phyloP scores from a whole-genome alignment of 2,797 vertebrate species.

The Gambelia wislizenii region DNA sequence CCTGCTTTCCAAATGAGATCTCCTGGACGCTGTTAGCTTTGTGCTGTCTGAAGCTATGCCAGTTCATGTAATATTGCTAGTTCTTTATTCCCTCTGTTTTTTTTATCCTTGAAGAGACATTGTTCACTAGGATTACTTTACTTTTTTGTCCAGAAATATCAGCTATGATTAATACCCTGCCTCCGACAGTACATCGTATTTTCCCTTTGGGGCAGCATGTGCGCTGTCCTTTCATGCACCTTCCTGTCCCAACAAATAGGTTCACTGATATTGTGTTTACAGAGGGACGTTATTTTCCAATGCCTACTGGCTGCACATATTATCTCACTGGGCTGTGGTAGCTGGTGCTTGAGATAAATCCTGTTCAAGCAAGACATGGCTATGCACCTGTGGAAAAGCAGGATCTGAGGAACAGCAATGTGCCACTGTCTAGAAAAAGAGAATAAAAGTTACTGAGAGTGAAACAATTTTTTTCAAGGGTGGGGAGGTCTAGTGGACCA shows the following conservation, averaged over 20 bases:
- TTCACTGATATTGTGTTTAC: slow-evolving; percentile 80
- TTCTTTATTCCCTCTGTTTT: slow-evolving; percentile 71
- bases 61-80: slow-evolving; percentile 63
- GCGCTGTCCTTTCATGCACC: slow-evolving; percentile 74
- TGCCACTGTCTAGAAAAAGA: slow-evolving; percentile 39
- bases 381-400: slow-evolving; percentile 49
- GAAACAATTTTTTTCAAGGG: slow-evolving; percentile 9
- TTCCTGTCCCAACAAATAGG: slow-evolving; percentile 78
- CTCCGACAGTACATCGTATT: slow-evolving; percentile 77
- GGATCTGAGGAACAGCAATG: slow-evolving; percentile 49
- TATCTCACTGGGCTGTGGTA: slow-evolving; percentile 70
- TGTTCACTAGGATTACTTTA: slow-evolving; percentile 77
- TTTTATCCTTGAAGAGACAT: slow-evolving; percentile 81
- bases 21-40: slow-evolving; percentile 54
- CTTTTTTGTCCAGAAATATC: slow-evolving; percentile 82
- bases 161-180: slow-evolving; percentile 80
- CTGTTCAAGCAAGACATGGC: slow-evolving; percentile 50
- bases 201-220: slow-evolving; percentile 65
- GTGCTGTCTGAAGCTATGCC: slow-evolving; percentile 44
- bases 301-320: slow-evolving; percentile 65
- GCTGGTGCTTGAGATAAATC: slow-evolving; percentile 68
- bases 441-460: slow-evolving; percentile 39
- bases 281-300: slow-evolving; percentile 75
- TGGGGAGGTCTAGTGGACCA: neutral
- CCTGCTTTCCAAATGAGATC: slow-evolving; percentile 63